Evolutionary conservation across 2,888 invertebrate genomes (phyloP), one percentile per base, ranked within the genome.

Genomic region (Chalcosyrphus nemorum): DNA sequence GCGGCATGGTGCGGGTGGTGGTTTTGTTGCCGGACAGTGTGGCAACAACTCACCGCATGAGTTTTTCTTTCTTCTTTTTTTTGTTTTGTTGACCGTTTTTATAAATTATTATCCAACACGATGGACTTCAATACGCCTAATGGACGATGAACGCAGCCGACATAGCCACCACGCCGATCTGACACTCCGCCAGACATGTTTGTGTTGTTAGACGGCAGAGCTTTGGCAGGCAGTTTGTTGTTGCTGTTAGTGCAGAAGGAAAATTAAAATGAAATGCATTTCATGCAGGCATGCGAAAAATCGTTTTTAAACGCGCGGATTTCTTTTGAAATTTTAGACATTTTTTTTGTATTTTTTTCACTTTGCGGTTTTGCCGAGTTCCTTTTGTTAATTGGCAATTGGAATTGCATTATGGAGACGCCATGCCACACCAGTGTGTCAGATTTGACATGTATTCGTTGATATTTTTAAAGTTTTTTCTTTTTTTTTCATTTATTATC

Each of bases 231-330:
- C 27, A 29, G 15, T 45, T 35, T 72, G 19, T 41, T 75, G 75
- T 50, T 63, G 56, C 38, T 43, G 38, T 47, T n/a, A n/a, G n/a
- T 61, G 50, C 45, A 74, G n/a, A n/a, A 24, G 24, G 3, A 24
- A 57, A 27, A 57, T 45, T 4, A 15, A 21, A 54, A 19, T 27
- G 24, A 57, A 56, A 35, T 29, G 47, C 52, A 63, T 45, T 76
- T 29, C 68, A 78, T 72, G 78, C 65, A 66, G 66, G 78, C 78
- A 82, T 78, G 82, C 78, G 72, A 82, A 78, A 72, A 82, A 72
- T 78, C 59, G 72, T 45, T 72, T 81, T 76, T 50, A 35, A 70
- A 71, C 41, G 77, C 41, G 77, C 77, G 59, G 59, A 65, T 77
- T 65, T 82, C 77, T 56, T 72, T 82, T 78, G 72, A 72, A 68